Evolutionary conservation across 2,888 invertebrate species (phyloP), one percentile per base, ranked within the genome.

Genomic region (Trichopria drosophilae): DNA sequence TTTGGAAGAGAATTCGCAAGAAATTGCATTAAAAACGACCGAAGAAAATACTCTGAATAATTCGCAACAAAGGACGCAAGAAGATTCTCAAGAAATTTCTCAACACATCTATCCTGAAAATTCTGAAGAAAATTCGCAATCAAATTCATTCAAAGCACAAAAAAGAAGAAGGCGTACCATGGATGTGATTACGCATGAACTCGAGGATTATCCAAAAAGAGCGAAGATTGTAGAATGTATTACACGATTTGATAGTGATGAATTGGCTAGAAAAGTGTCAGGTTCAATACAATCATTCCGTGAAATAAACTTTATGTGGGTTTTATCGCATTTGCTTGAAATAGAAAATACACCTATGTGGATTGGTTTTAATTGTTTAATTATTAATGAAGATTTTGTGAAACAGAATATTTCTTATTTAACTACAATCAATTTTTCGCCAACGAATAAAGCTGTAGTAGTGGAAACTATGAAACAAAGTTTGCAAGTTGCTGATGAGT

Each of bases 371-470:
- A 67, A 69, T 51, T 54, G 56, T 40, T 24, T 20, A 28, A 51
- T 67, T 18, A n/a, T 36, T 15, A 32, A 52, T 10, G 65, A 69
- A 39, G 42, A 46, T 23, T 52, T 47, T 29, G 9, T 32, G 6
- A 50, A 47, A 29, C 65, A 68, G 53, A 59, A 52, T 50, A 49
- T 67, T 39, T 53, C 59, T 1, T 67, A 69, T 51, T 32, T 68
- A 3, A 61, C 68, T n/a, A 55, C 65, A 6, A 67, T 68, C 5
- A 64, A 69, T 57, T 9, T 20, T 23, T 68, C 69, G 15, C 66
- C 68, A 10, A 69, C 68, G 10, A 51, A 63, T 44, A 34, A 5
- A 29, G 23, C 56, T 23, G 56, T 60, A 15, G 58, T 66, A 15
- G 3, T 22, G n/a, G 49, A 62, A 58, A 64, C 64, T 6, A 48